Evolutionary conservation across 37 sponge, comb jelly and placozoan species (phyloP).

Genomic region (Haliclona indistincta): DNA sequence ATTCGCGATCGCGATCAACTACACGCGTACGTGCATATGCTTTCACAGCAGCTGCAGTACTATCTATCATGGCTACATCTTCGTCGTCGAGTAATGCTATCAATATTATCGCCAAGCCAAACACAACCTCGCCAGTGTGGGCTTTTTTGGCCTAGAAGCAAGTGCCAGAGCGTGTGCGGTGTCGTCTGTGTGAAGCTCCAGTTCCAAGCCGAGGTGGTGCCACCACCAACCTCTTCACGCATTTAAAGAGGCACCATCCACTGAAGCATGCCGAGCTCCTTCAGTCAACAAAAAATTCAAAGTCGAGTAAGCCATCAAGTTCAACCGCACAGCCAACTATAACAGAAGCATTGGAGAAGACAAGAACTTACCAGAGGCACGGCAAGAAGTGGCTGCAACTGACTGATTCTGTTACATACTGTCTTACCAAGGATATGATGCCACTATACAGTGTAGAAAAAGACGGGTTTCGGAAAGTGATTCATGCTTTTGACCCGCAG

Average conservation of each 20-base stretch:
- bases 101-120: no score
- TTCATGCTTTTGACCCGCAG: background rate
- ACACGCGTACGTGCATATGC: no score
- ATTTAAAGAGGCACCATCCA: constrained; percentile 4
- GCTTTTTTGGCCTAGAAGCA: background rate
- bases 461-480: constrained; percentile 2
- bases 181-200: background rate
- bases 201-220: constrained; percentile 20
- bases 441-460: constrained; percentile 5
- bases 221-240: constrained; percentile 34
- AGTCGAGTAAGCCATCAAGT: background rate
- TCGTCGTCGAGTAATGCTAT: no score
- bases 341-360: background rate
- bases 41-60: no score
- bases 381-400: background rate
- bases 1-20: no score
- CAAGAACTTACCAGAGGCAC: background rate
- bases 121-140: background rate
- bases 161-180: background rate
- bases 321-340: background rate
- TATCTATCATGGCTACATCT: no score
- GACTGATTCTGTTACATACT: background rate
- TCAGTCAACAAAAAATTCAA: no score
- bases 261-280: background rate
- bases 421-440: background rate